Percentiles rank a stretch among this genome's conserved stretches.
Evolutionary conservation across 2,888 invertebrate genomes (phyloP).

Genomic region (Cylindroiulus punctatus): DNA sequence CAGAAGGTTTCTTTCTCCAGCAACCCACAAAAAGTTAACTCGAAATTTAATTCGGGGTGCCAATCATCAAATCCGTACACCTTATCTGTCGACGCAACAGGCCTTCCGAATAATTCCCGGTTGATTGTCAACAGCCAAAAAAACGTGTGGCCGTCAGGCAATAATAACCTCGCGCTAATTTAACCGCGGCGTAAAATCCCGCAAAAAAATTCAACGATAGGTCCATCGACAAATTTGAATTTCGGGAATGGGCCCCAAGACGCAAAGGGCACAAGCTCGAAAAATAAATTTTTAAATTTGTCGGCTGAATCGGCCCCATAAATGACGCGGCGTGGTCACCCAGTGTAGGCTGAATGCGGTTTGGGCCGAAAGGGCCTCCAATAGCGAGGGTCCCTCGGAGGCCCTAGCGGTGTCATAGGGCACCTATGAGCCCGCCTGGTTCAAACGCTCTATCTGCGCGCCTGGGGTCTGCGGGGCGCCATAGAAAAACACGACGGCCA

Average conservation of each 20-base stretch:
- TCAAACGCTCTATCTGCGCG: constrained; percentile 39
- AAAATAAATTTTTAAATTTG: not conserved
- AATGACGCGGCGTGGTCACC: not conserved
- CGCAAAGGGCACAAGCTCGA: not conserved
- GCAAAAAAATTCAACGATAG: not conserved
- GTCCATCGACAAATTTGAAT: too few relatives aligned
- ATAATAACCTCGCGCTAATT: not conserved
- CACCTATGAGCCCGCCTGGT: constrained; percentile 44
- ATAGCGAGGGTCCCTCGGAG: not conserved
- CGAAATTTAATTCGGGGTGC: not conserved
- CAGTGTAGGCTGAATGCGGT: not conserved
- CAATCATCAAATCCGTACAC: too few relatives aligned
- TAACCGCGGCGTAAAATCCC: not conserved
- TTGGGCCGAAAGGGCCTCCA: not conserved
- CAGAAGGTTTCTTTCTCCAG: too few relatives aligned
- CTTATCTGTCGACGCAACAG: too few relatives aligned
- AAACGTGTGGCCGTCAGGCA: not conserved
- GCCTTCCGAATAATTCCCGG: too few relatives aligned
- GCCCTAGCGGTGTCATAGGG: not conserved
- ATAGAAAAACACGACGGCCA: constrained; percentile 21
- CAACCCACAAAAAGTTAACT: too few relatives aligned
- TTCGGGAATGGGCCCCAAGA: not conserved
- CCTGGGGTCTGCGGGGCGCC: constrained; percentile 24
- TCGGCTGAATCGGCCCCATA: not conserved
- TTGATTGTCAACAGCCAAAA: not conserved